These are phyloP conservation scores for Dyspetes luteomarginatus DNA, from an alignment of 2,888 invertebrate genomes.

Conservation along the genomic window DNA sequence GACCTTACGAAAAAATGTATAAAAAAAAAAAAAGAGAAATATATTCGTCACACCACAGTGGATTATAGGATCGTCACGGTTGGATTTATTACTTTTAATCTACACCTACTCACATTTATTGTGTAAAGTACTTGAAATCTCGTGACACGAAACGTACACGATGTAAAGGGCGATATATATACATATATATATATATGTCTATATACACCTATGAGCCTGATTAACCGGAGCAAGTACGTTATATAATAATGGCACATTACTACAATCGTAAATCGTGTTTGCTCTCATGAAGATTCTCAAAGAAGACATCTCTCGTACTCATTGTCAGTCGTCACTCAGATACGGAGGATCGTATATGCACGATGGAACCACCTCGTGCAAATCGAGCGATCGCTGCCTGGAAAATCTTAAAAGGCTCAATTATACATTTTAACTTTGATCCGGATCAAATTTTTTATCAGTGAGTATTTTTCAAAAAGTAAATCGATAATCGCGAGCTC, in stretches of 20 bases:
- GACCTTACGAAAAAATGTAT: not conserved
- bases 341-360: constrained; percentile 63
- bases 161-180: constrained; percentile 9
- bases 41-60: not conserved
- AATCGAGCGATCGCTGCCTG: constrained; percentile 63
- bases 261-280: constrained; percentile 39
- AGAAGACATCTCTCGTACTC: constrained; percentile 31
- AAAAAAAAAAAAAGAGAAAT: not conserved
- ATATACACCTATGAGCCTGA: constrained; percentile 19
- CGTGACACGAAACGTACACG: constrained; percentile 6
- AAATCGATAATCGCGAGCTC: not conserved
- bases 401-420: constrained; percentile 67
- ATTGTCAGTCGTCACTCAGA: constrained; percentile 70
- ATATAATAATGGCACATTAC: constrained; percentile 58
- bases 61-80: not conserved
- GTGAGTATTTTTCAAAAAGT: constrained; percentile 68
- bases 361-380: constrained; percentile 67
- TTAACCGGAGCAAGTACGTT: constrained; percentile 48
- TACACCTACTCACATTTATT: constrained; percentile 23
- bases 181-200: too few species aligned
- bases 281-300: constrained; percentile 28
- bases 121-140: constrained; percentile 10
- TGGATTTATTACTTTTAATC: constrained; percentile 42
- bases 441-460: constrained; percentile 73
- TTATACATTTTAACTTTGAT: constrained; percentile 69